Evolutionary conservation across 2,797 vertebrate genomes (phyloP).

Genomic region (Steatocranus sp.): DNA sequence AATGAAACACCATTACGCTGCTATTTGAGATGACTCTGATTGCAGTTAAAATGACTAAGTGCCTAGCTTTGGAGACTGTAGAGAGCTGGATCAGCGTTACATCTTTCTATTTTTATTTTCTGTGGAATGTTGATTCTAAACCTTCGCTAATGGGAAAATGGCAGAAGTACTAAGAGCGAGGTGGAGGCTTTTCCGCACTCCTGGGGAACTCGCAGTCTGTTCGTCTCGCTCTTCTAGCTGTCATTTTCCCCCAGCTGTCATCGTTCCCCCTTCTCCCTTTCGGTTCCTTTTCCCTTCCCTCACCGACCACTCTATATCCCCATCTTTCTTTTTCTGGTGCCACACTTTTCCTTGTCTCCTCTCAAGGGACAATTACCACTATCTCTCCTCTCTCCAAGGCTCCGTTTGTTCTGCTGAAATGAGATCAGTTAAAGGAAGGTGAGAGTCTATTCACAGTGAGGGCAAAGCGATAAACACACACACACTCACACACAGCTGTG

Average conservation of each 20-base stretch:
- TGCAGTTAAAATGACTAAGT: slow-evolving; percentile 69
- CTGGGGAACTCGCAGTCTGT: slow-evolving; percentile 57
- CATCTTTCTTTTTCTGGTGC: slow-evolving; percentile 15
- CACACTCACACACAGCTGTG: slow-evolving; percentile 6
- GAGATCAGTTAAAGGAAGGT: slow-evolving; percentile 77
- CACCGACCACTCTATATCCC: slow-evolving; percentile 20
- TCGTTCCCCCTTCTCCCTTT: slow-evolving; percentile 23
- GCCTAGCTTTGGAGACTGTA: slow-evolving; percentile 33
- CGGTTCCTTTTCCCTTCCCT: slow-evolving; percentile 9
- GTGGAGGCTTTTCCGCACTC: slow-evolving; percentile 50
- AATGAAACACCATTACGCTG: slow-evolving; percentile 70
- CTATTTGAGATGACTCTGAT: slow-evolving; percentile 63
- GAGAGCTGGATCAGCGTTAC: slow-evolving; percentile 55
- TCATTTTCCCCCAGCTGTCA: slow-evolving; percentile 57
- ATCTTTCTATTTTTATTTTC: slow-evolving; percentile 62
- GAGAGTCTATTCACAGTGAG: slow-evolving; percentile 71
- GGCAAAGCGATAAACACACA: slow-evolving; percentile 70
- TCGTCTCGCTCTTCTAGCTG: slow-evolving; percentile 53
- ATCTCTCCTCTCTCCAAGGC: slow-evolving; percentile 52
- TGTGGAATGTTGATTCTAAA: slow-evolving; percentile 61
- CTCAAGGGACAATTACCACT: slow-evolving; percentile 71
- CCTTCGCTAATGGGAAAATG: slow-evolving; percentile 52
- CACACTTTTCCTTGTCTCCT: slow-evolving; percentile 50
- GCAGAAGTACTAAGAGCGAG: slow-evolving; percentile 40
- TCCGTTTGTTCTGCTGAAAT: slow-evolving; percentile 72